Percentiles rank a stretch among this genome's conserved stretches.
phyloP scores from a whole-genome alignment of 2,888 invertebrate genomes.

The Pandemis cinnamomeana region DNA sequence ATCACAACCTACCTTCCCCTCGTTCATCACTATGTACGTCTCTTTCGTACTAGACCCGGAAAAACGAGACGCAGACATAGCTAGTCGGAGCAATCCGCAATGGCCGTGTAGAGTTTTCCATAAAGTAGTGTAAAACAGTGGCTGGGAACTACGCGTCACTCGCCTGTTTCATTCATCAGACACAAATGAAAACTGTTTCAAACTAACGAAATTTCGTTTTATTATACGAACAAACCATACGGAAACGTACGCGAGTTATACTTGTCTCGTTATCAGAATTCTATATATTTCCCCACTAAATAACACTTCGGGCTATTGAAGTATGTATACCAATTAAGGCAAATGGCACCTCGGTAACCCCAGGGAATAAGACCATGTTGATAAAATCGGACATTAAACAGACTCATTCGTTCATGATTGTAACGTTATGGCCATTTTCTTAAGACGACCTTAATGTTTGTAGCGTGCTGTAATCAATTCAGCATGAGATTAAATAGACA shows the following conservation, averaged over 20 bases:
- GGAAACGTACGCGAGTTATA: neutral
- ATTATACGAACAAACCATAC: neutral
- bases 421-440: slow-evolving; percentile 4
- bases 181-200: slow-evolving; percentile 30
- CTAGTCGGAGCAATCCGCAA: neutral
- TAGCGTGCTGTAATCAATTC: neutral
- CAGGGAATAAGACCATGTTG: slow-evolving; percentile 19
- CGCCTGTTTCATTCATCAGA: slow-evolving; percentile 36
- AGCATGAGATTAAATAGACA: neutral
- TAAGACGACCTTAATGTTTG: neutral
- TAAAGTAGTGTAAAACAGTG: neutral
- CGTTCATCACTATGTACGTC: neutral
- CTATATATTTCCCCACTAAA: slow-evolving; percentile 22
- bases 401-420: slow-evolving; percentile 25
- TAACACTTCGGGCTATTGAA: slow-evolving; percentile 25
- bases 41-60: neutral
- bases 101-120: neutral
- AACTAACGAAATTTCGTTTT: slow-evolving; percentile 12
- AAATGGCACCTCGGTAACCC: slow-evolving; percentile 21
- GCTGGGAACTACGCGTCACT: slow-evolving; percentile 35
- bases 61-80: neutral
- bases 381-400: slow-evolving; percentile 34
- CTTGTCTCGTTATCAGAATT: slow-evolving; percentile 13
- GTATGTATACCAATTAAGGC: slow-evolving; percentile 35
- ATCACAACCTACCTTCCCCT: neutral